Conservation (phyloP, 2,888 invertebrate species). For the Pheosia tremula region DNA sequence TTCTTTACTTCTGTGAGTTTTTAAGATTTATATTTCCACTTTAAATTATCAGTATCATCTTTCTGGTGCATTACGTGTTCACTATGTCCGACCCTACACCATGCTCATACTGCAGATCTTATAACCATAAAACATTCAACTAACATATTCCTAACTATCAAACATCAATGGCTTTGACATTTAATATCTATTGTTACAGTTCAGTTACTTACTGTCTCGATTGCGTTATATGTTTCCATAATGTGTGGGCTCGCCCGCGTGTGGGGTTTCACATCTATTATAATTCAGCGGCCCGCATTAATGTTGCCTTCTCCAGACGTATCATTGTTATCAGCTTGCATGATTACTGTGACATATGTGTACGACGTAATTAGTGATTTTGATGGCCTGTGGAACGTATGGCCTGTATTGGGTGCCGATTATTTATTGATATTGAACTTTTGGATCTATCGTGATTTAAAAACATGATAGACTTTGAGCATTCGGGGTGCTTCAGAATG, state of each 20-base stretch:
- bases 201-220: constrained; percentile 16
- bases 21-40: no score
- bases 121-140: background rate
- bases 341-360: constrained; percentile 49
- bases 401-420: constrained; percentile 21
- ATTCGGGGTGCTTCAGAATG: background rate
- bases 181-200: constrained; percentile 12
- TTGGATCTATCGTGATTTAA: background rate
- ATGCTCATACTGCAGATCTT: no score
- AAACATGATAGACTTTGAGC: background rate
- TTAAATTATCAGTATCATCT: no score
- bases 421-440: constrained; percentile 17
- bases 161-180: constrained; percentile 5
- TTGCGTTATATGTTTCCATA: constrained; percentile 21
- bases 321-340: constrained; percentile 52
- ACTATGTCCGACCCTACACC: no score
- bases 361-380: constrained; percentile 41
- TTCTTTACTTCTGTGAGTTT: no score
- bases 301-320: constrained; percentile 55
- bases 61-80: no score
- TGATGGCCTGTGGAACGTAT: constrained; percentile 23
- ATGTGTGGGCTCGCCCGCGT: constrained; percentile 17
- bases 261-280: constrained; percentile 26
- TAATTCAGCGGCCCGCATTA: constrained; percentile 49
- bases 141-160: background rate